These are phyloP conservation scores for Anoplophora glabripennis DNA, from an alignment of 1,140 invertebrate genomes.

Conservation along the genomic window DNA sequence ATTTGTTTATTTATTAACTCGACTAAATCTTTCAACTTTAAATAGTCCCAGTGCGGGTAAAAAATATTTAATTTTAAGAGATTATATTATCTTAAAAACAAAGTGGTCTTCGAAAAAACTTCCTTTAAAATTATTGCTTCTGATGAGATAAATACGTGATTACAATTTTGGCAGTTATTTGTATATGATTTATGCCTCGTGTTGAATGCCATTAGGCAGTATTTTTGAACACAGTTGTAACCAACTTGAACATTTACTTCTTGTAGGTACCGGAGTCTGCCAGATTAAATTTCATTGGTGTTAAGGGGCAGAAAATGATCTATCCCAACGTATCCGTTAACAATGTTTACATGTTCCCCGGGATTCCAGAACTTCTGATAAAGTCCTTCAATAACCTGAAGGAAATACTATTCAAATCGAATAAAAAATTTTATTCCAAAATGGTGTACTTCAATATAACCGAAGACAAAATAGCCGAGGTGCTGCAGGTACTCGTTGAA, in stretches of 20 bases:
- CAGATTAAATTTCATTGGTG: constrained; percentile 49
- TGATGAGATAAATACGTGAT: too few species aligned
- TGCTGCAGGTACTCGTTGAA: constrained; percentile 48
- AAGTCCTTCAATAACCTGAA: constrained; percentile 53
- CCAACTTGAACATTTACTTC: constrained; percentile 17
- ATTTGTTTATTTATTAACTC: too few species aligned
- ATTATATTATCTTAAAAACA: too few species aligned
- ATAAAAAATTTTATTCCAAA: constrained; percentile 47
- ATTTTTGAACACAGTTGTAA: too few species aligned
- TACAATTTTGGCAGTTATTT: too few species aligned
- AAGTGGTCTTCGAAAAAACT: too few species aligned
- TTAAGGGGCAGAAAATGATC: constrained; percentile 39
- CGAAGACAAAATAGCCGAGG: constrained; percentile 51
- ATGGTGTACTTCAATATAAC: constrained; percentile 50
- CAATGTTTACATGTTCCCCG: constrained; percentile 79
- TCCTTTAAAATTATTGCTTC: too few species aligned
- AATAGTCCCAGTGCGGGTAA: too few species aligned
- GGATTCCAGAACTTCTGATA: constrained; percentile 67
- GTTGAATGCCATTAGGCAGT: too few species aligned
- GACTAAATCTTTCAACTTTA: too few species aligned
- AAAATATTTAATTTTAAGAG: too few species aligned
- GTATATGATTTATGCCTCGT: too few species aligned
- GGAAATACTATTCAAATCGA: constrained; percentile 48
- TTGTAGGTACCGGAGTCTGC: constrained; percentile 52
- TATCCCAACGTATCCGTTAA: constrained; percentile 66